These are phyloP conservation scores for Drosophila bocki DNA, from an alignment of 1,140 invertebrate species.

Conservation along the genomic window DNA sequence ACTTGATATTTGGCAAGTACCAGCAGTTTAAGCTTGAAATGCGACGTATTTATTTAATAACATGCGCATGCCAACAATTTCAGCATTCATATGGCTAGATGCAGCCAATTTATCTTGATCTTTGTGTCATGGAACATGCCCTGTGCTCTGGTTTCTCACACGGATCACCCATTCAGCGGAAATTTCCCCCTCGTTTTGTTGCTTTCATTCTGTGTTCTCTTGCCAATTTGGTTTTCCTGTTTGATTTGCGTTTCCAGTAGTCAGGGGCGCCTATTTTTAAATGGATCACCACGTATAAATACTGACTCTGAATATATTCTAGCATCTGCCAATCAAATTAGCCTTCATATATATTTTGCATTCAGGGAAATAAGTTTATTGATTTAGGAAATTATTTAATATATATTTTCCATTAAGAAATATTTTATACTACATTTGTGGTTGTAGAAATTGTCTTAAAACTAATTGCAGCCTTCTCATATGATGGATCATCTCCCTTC, in stretches of 20 bases:
- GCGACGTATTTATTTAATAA: slow-evolving; percentile 54
- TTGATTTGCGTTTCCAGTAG: slow-evolving; percentile 39
- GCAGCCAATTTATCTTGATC: slow-evolving; percentile 68
- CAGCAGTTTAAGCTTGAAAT: slow-evolving; percentile 19
- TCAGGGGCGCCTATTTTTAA: slow-evolving; percentile 46
- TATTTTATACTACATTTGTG: background rate
- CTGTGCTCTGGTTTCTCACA: slow-evolving; percentile 24
- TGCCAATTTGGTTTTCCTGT: slow-evolving; percentile 22
- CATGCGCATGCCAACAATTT: slow-evolving; percentile 42
- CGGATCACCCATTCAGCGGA: slow-evolving; percentile 21
- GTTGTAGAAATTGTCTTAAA: background rate
- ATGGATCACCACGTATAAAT: slow-evolving; percentile 29
- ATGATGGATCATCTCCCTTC: slow-evolving; percentile 19
- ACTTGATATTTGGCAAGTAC: slow-evolving; percentile 17
- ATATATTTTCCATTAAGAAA: background rate
- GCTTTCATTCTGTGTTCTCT: background rate
- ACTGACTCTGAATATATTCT: slow-evolving; percentile 10
- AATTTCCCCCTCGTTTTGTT: slow-evolving; percentile 17
- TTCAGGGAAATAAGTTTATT: background rate
- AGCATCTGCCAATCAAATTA: slow-evolving; percentile 50
- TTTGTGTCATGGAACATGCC: slow-evolving; percentile 53
- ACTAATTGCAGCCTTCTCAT: background rate
- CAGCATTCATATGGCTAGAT: slow-evolving; percentile 44
- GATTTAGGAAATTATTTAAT: background rate
- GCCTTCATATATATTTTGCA: background rate